Conservation (phyloP, 1,140 invertebrate genomes). For the Pentalonia nigronervosa region DNA sequence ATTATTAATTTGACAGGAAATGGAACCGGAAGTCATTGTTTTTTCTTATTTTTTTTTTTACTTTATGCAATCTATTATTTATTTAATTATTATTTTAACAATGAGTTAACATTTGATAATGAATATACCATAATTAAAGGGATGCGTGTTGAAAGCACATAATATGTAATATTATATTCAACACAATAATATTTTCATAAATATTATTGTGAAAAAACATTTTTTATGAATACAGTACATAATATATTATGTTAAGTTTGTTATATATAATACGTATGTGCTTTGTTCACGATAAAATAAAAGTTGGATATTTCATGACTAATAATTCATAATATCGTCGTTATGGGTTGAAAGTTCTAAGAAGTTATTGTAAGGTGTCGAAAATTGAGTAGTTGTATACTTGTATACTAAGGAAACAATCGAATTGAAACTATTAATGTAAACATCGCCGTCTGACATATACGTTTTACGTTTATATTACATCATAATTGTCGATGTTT, state of each 20-base stretch:
- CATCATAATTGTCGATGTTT: neutral
- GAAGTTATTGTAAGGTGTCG: neutral
- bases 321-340: neutral
- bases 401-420: neutral
- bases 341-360: neutral
- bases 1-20: constrained; percentile 35
- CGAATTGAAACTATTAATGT: neutral
- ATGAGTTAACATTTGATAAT: neutral
- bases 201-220: too few species aligned
- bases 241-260: neutral
- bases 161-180: neutral
- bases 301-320: neutral
- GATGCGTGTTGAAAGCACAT: too few species aligned
- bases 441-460: neutral
- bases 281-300: neutral
- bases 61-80: neutral
- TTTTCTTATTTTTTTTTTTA: neutral
- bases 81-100: neutral
- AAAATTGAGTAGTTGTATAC: neutral
- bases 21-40: neutral
- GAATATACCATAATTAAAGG: neutral
- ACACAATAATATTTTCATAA: neutral
- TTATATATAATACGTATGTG: neutral
- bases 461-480: neutral
- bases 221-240: too few species aligned